Conservation (phyloP, 2,113 vertebrate genomes). For the Raja brachyura region DNA sequence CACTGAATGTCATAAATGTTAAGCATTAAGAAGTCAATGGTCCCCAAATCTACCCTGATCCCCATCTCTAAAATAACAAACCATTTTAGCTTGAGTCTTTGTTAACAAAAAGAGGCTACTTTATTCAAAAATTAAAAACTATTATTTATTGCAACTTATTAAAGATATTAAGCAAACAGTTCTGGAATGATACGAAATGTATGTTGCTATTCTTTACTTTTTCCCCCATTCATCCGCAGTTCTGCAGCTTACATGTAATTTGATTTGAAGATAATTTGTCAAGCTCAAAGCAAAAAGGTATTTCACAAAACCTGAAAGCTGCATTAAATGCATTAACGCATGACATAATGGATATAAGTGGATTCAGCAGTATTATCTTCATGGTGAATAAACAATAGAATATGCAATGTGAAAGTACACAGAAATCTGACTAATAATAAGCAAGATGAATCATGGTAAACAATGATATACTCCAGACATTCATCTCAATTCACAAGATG, state of each 20-base stretch:
- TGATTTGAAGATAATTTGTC: constrained; percentile 4
- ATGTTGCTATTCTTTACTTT: not conserved
- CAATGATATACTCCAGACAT: not conserved
- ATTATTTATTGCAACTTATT: not conserved
- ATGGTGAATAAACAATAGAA: constrained; percentile 33
- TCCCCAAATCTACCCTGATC: not conserved
- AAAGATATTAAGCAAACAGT: not conserved
- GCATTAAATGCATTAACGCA: constrained; percentile 26
- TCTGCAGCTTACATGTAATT: constrained; percentile 20
- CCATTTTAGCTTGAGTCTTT: not conserved
- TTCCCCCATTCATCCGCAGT: not conserved
- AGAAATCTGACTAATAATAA: constrained; percentile 4
- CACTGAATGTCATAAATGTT: not conserved
- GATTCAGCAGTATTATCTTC: constrained; percentile 25
- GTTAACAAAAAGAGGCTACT: not conserved
- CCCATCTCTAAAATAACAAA: not conserved
- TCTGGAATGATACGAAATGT: not conserved
- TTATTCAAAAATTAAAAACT: not conserved
- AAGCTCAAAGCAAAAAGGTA: not conserved
- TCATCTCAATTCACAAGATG: not conserved
- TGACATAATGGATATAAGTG: constrained; percentile 31
- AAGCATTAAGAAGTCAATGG: not conserved
- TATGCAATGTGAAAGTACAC: constrained; percentile 23
- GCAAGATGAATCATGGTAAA: not conserved
- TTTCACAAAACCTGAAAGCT: not conserved